phyloP scores from a whole-genome alignment of 1,140 invertebrate genomes.

The Cherax destructor region DNA sequence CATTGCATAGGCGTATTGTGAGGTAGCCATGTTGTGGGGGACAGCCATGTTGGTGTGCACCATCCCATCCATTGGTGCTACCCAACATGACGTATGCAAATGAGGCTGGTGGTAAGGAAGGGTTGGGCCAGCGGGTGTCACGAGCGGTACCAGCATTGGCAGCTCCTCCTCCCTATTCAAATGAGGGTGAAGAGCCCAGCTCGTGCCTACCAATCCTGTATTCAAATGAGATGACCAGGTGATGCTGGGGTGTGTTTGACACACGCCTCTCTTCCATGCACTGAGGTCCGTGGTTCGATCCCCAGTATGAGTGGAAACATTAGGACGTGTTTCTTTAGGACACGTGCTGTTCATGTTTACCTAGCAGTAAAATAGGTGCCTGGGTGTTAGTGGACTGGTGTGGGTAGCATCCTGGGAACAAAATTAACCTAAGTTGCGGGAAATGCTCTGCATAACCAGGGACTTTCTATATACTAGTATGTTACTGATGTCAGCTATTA shows the following conservation, averaged over 20 bases:
- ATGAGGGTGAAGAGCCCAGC: not conserved
- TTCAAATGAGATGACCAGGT: not conserved
- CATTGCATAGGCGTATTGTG: not conserved
- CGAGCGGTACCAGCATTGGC: not conserved
- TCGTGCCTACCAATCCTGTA: not conserved
- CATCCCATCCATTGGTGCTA: not conserved
- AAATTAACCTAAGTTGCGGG: too few relatives aligned
- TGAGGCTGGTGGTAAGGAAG: not conserved
- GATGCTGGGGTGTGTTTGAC: not conserved
- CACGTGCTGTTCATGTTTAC: too few relatives aligned
- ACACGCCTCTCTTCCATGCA: too few relatives aligned
- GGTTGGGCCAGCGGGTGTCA: not conserved
- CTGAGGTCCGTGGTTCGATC: too few relatives aligned
- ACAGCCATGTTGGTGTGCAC: not conserved
- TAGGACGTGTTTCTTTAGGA: too few relatives aligned
- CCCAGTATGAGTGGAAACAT: too few relatives aligned
- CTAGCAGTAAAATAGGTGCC: too few relatives aligned
- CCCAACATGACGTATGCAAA: not conserved
- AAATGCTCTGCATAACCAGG: too few relatives aligned
- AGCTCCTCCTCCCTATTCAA: not conserved
- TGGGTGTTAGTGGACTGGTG: too few relatives aligned
- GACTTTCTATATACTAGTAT: too few relatives aligned
- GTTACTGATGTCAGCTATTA: too few relatives aligned
- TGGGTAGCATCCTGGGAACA: too few relatives aligned
- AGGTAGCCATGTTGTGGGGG: not conserved